Conservation (phyloP, 2,888 invertebrate genomes). For the Lucinisca nassula region DNA sequence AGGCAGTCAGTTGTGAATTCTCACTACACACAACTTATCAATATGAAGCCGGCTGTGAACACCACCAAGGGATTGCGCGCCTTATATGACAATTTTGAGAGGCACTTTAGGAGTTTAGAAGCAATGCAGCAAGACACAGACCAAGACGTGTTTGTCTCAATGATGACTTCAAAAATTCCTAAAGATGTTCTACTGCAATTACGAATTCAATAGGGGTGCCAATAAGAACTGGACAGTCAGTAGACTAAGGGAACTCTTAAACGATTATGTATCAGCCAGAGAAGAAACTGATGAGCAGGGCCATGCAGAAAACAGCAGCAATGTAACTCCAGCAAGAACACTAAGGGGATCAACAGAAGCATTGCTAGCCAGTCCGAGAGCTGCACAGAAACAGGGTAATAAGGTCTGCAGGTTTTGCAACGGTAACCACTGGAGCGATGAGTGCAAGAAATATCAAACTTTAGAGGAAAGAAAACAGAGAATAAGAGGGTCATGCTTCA, state of each 20-base stretch:
- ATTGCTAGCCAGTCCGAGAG: too few relatives aligned
- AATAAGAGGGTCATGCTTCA: too few relatives aligned
- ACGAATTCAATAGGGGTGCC: not conserved
- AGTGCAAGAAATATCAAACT: too few relatives aligned
- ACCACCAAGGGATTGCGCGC: not conserved
- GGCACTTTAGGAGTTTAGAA: not conserved
- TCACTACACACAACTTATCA: not conserved
- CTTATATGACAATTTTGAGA: not conserved
- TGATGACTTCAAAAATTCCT: not conserved
- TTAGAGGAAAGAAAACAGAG: too few relatives aligned
- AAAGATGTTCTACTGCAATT: not conserved
- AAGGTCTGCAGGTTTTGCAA: not conserved
- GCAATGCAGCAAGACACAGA: not conserved
- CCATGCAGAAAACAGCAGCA: not conserved
- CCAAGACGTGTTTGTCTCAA: not conserved
- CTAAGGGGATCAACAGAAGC: too few relatives aligned
- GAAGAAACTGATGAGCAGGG: not conserved
- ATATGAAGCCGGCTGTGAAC: not conserved
- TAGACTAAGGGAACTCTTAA: not conserved
- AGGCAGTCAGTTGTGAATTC: not conserved
- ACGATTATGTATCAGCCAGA: not conserved
- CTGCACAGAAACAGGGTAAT: too few relatives aligned
- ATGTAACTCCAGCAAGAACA: too few relatives aligned
- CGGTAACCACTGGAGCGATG: too few relatives aligned
- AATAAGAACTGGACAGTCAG: not conserved